Conservation (phyloP, 2,888 invertebrate genomes). For the Zeuzera pyrina region DNA sequence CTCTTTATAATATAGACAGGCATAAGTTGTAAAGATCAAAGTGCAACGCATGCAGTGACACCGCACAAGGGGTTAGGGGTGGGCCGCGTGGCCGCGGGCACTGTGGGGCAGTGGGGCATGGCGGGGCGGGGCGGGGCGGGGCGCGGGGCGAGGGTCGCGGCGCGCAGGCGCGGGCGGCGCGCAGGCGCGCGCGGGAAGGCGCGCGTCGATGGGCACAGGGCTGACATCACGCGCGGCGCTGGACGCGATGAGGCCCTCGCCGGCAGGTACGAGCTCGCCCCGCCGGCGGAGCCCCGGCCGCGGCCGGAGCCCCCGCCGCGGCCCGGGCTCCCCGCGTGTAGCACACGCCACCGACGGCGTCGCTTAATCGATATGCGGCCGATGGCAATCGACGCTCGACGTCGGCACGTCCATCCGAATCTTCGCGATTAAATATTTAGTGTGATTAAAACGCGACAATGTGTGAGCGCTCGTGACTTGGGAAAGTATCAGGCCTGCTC, state of each 20-base stretch:
- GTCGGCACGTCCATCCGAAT: too few relatives aligned
- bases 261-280: constrained; percentile 20
- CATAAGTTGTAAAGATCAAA: too few relatives aligned
- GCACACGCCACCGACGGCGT: neutral
- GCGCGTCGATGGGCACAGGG: constrained; percentile 14
- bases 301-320: neutral
- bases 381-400: too few relatives aligned
- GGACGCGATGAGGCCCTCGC: constrained; percentile 19
- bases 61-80: too few relatives aligned
- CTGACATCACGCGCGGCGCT: constrained; percentile 9
- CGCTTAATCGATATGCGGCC: too few relatives aligned
- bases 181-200: constrained; percentile 9
- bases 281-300: constrained; percentile 4
- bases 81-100: neutral
- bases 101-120: neutral
- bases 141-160: constrained; percentile 1
- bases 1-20: too few relatives aligned
- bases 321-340: neutral
- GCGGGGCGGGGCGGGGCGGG: too few relatives aligned
- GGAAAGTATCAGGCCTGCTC: too few relatives aligned
- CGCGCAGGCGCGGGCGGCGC: constrained; percentile 9
- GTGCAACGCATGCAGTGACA: too few relatives aligned
- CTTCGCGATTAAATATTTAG: neutral
- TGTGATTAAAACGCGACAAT: too few relatives aligned
- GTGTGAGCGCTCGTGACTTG: too few relatives aligned